Evolutionary conservation across 2,888 invertebrate genomes (phyloP), one percentile per base, ranked within the genome.

Genomic region (Eurytoma californica): DNA sequence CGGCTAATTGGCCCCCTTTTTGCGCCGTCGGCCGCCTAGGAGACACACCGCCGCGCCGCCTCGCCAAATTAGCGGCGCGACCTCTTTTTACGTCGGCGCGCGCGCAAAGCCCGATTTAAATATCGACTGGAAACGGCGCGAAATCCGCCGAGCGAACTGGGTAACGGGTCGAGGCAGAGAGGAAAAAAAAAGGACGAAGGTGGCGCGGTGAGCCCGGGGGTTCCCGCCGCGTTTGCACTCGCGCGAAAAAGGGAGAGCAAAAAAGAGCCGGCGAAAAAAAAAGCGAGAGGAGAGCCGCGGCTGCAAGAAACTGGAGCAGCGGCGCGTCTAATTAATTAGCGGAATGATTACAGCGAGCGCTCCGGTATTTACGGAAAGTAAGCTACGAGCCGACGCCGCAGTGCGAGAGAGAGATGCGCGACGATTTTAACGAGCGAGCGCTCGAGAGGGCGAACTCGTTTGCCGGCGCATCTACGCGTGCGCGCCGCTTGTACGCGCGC

Each of bases 361-460:
- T n/a, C 3, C 58, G 72, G 79, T 68, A 65, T 80, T 73, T 80
- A 73, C 80, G 72, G 49, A 77, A 73, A 77, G 67, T 49, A 53
- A 16, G 60, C 28, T 60, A 16, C 60, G 28, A 60, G 5, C 24
- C 58, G 16, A 16, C 20, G n/a, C 39, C 28, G 49, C 14, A n/a
- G 51, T 28, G 51, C n/a, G 61, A 61, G 69, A 67, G 72, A 74
- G 74, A 79, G 79, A 79, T 70, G 73, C 73, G 73, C 73, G 73
- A 76, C 73, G 57, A 73, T 73, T 80, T 77, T 80, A 80, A 80
- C 69, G 80, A 80, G 77, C 69, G 80, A 80, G 77, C 68, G 75
- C 28, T 20, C 30, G n/a, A 72, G 60, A 51, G 63, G 55, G 24
- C 39, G 39, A 39, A 39, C 53, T 78, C 72, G 77, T 67, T 60